Conservation (phyloP, 2,797 vertebrate genomes). For the Hydrocynus forskahlii region DNA sequence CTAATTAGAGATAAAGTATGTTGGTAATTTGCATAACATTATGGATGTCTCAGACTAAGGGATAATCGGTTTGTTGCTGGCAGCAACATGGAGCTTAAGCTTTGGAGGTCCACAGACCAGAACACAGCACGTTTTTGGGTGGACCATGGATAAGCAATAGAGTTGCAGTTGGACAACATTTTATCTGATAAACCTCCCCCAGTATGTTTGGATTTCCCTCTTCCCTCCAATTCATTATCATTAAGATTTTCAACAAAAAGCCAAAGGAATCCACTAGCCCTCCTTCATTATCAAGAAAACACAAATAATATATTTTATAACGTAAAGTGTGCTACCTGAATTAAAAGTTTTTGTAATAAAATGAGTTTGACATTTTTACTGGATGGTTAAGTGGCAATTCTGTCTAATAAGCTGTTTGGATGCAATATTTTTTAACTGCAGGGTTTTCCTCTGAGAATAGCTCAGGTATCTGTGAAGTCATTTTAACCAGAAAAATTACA, state of each 20-base stretch:
- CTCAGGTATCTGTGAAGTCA: not conserved
- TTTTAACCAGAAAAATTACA: not conserved
- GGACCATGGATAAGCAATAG: not conserved
- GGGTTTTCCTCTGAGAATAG: not conserved
- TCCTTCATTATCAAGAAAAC: not conserved
- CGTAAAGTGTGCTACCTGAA: not conserved
- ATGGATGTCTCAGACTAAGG: too few species aligned
- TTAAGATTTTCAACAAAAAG: not conserved
- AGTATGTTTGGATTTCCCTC: not conserved
- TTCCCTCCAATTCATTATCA: not conserved
- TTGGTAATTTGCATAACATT: too few species aligned
- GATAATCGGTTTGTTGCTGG: too few species aligned
- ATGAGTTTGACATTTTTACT: slow-evolving; percentile 6
- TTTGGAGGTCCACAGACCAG: too few species aligned
- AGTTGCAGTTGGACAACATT: not conserved
- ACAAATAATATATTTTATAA: too few species aligned
- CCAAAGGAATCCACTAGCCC: not conserved
- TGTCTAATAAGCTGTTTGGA: not conserved
- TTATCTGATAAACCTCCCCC: not conserved
- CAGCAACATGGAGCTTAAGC: too few species aligned
- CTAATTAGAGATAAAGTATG: too few species aligned
- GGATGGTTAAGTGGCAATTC: not conserved
- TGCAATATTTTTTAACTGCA: not conserved
- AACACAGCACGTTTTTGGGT: too few species aligned
- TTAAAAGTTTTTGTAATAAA: not conserved